Evolutionary conservation across 2,113 vertebrate species (phyloP).

Genomic region (Pedionomus torquatus): DNA sequence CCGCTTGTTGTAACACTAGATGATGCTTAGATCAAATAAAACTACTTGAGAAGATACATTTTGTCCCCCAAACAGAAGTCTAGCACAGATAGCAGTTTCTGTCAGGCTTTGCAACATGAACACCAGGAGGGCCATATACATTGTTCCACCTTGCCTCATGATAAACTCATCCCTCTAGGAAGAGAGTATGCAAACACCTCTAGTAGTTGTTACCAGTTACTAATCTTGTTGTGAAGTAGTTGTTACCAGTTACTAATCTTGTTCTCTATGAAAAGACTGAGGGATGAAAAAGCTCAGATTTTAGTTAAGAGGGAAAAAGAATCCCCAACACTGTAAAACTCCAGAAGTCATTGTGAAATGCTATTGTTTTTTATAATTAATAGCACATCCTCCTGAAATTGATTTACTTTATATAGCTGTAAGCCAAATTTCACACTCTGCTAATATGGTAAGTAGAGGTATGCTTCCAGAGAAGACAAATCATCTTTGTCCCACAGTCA

Average conservation of each 20-base stretch:
- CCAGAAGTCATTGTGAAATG: neutral
- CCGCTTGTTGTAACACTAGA: neutral
- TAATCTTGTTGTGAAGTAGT: neutral
- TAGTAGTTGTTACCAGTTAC: neutral
- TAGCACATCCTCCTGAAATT: neutral
- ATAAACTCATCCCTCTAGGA: neutral
- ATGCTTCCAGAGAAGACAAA: neutral
- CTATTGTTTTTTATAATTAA: neutral
- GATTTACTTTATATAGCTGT: neutral
- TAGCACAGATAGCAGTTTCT: neutral
- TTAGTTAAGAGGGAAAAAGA: neutral
- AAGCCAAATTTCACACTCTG: neutral
- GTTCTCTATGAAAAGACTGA: neutral
- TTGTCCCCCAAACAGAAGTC: neutral
- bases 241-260: neutral
- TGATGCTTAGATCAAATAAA: neutral
- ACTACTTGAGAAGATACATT: neutral
- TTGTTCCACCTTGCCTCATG: neutral
- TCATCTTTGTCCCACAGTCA: neutral
- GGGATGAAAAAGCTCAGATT: neutral
- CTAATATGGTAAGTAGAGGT: neutral
- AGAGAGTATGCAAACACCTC: neutral
- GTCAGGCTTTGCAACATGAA: neutral
- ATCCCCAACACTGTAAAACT: neutral
- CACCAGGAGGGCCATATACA: neutral